Percentiles rank a stretch among this genome's conserved stretches.
These are phyloP conservation scores for Emmelina monodactyla DNA, from an alignment of 2,888 invertebrate genomes.

Conservation along the genomic window DNA sequence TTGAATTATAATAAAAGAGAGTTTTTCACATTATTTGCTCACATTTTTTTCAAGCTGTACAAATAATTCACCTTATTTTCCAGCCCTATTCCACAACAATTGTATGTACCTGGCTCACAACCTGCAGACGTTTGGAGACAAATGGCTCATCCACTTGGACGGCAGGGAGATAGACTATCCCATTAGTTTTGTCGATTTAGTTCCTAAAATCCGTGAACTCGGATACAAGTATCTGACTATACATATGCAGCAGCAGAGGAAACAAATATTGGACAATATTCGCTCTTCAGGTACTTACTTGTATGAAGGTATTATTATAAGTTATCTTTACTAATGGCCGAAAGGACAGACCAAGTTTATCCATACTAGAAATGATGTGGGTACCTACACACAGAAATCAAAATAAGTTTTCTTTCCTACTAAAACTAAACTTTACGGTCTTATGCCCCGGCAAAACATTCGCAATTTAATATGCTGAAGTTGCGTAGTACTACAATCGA, in stretches of 20 bases:
- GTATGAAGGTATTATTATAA: too few species aligned
- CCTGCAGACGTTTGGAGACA: conserved; percentile 70
- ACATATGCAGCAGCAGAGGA: conserved; percentile 79
- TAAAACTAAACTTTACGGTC: too few species aligned
- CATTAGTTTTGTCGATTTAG: conserved; percentile 73
- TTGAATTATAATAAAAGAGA: too few species aligned
- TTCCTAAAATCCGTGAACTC: conserved; percentile 70
- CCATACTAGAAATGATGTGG: too few species aligned
- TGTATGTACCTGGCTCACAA: conserved; percentile 87
- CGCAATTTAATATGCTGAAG: too few species aligned
- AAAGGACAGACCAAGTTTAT: too few species aligned
- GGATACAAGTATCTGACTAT: conserved; percentile 75
- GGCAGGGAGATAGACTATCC: conserved; percentile 59
- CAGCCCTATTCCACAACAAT: conserved; percentile 89
- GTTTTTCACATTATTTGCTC: background rate
- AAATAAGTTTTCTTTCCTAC: too few species aligned
- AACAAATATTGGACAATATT: conserved; percentile 78
- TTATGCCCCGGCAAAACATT: too few species aligned
- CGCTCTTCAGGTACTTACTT: conserved; percentile 79
- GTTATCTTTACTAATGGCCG: too few species aligned
- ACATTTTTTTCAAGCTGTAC: background rate
- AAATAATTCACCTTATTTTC: conserved; percentile 18
- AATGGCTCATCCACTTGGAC: conserved; percentile 71
- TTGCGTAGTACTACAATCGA: too few species aligned
- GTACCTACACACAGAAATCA: too few species aligned